A percentile compares a stretch with the other conserved stretches of the same genome.
These are phyloP conservation scores for Tursiops truncatus DNA, from an alignment of 2,113 vertebrate species.

Conservation along the genomic window DNA sequence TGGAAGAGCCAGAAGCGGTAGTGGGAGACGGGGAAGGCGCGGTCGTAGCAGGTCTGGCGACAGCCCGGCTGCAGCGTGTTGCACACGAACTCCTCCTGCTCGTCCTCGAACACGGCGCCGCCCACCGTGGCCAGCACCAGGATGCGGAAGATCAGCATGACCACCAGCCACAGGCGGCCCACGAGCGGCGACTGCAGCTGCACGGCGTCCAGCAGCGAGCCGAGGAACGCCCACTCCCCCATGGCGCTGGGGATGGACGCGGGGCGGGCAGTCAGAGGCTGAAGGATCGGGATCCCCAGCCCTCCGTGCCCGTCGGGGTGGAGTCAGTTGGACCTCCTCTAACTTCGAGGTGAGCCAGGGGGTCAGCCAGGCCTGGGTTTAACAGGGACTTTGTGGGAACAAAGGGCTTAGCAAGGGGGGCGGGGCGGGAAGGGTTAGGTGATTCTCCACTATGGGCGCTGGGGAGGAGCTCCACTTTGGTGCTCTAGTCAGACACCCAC, in stretches of 20 bases:
- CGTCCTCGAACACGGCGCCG: constrained; percentile 93
- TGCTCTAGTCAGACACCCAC: neutral
- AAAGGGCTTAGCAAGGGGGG: neutral
- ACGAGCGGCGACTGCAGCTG: constrained; percentile 92
- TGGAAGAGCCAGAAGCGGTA: constrained; percentile 98
- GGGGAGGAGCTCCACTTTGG: neutral
- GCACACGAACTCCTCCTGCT: constrained; percentile 93
- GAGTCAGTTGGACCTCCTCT: neutral
- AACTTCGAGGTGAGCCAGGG: neutral
- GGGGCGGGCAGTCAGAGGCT: neutral
- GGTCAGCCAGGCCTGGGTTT: neutral
- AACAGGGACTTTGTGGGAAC: neutral
- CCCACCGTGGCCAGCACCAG: constrained; percentile 93
- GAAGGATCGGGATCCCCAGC: neutral
- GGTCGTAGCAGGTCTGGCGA: constrained; percentile 93
- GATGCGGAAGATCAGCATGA: constrained; percentile 95
- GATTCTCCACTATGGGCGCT: neutral
- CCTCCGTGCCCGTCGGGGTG: fast-evolving
- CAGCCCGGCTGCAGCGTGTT: constrained; percentile 96
- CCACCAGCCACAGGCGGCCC: constrained; percentile 93
- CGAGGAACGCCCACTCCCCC: constrained; percentile 93
- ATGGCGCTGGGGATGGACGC: constrained; percentile 79
- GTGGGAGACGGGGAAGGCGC: constrained; percentile 94
- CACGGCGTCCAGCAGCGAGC: constrained; percentile 88
- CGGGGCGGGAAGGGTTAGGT: neutral